Percentiles rank a stretch among this genome's conserved stretches.
phyloP scores from a whole-genome alignment of 2,888 invertebrate genomes.

The Willowsia nigromaculata region DNA sequence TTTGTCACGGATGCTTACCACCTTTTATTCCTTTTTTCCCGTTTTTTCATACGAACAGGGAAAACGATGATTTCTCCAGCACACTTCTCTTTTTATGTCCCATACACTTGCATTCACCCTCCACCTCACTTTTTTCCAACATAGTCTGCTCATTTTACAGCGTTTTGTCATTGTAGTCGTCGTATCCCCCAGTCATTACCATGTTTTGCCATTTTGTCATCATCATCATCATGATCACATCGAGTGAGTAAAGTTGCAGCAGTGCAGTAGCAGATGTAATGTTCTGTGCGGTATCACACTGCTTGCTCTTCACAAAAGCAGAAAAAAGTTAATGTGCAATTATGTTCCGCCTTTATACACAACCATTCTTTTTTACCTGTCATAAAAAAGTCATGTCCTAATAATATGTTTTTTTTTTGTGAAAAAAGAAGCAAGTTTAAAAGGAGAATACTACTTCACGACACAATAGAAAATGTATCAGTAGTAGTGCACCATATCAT shows the following conservation, averaged over 20 bases:
- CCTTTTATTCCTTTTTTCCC: neutral
- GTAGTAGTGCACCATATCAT: no score
- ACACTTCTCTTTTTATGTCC: neutral
- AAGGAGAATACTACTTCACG: neutral
- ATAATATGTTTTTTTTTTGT: neutral
- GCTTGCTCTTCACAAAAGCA: neutral
- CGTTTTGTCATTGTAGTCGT: neutral
- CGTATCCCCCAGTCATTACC: neutral
- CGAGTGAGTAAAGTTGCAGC: neutral
- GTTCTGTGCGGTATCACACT: neutral
- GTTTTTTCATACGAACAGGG: neutral
- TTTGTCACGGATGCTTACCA: neutral
- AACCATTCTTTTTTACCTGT: neutral
- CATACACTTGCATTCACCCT: neutral
- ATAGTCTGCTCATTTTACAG: neutral
- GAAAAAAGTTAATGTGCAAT: neutral
- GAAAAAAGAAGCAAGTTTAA: neutral
- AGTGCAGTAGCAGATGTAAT: neutral
- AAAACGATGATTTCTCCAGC: neutral
- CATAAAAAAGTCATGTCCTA: neutral
- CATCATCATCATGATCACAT: neutral
- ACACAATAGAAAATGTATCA: no score
- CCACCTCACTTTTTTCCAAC: neutral
- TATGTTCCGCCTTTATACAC: neutral
- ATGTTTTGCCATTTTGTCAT: slow-evolving; percentile 24